A percentile compares a stretch with the other conserved stretches of the same genome.
Conservation (phyloP, 1,140 invertebrate genomes). For the Lepeophtheirus salmonis region DNA sequence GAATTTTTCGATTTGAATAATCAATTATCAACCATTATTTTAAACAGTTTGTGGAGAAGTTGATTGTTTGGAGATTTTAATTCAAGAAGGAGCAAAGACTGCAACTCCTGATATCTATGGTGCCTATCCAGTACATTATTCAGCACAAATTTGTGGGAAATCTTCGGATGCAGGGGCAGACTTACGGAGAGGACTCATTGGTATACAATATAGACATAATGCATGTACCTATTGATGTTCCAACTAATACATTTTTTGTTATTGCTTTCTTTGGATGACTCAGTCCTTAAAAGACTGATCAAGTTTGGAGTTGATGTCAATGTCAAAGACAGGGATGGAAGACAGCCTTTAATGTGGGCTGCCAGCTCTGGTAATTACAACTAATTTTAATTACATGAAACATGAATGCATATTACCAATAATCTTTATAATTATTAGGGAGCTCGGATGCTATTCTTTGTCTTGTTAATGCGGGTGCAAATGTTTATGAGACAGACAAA, state of each 20-base stretch:
- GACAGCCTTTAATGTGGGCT: slow-evolving; percentile 86
- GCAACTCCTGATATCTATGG: slow-evolving; percentile 76
- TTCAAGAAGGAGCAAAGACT: slow-evolving; percentile 59
- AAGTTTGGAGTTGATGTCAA: slow-evolving; percentile 57
- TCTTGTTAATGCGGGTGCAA: slow-evolving; percentile 61
- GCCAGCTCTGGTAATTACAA: slow-evolving; percentile 59
- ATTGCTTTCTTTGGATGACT: slow-evolving; percentile 35
- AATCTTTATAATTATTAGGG: slow-evolving; percentile 31
- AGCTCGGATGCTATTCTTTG: slow-evolving; percentile 71
- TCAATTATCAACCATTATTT: not conserved
- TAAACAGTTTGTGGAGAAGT: slow-evolving; percentile 64
- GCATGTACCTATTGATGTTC: too few relatives aligned
- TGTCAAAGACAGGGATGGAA: slow-evolving; percentile 66
- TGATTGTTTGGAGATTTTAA: slow-evolving; percentile 59
- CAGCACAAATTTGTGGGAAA: slow-evolving; percentile 79
- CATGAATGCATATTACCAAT: too few relatives aligned
- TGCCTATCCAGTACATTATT: slow-evolving; percentile 87
- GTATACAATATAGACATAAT: too few relatives aligned
- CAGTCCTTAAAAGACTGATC: slow-evolving; percentile 63
- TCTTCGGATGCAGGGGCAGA: slow-evolving; percentile 42
- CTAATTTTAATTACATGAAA: too few relatives aligned
- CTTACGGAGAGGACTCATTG: slow-evolving; percentile 21
- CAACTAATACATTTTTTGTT: not conserved
- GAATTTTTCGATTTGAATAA: not conserved
- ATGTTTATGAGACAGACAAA: slow-evolving; percentile 55